Evolutionary conservation across 2,888 invertebrate genomes (phyloP).

Genomic region (Oithona nana): DNA sequence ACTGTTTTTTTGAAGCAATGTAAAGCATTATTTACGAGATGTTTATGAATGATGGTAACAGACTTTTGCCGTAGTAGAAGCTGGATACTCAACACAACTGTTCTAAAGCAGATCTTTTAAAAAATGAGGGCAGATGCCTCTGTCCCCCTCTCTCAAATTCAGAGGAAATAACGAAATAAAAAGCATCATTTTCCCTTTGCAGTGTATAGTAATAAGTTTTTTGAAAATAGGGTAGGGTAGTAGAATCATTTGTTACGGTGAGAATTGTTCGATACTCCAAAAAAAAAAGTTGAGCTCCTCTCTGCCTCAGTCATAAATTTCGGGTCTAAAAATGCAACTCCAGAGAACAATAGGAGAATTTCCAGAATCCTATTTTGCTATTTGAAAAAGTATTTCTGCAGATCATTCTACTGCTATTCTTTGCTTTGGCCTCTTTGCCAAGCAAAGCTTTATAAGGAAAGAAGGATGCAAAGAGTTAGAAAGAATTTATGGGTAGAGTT

Average conservation of each 20-base stretch:
- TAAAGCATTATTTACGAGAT: no score
- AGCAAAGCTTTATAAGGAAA: no score
- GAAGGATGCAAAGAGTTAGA: no score
- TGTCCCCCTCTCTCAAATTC: no score
- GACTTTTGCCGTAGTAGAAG: no score
- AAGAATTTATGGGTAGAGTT: no score
- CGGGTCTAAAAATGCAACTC: background rate
- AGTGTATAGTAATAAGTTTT: background rate
- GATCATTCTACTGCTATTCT: background rate
- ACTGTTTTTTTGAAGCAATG: no score
- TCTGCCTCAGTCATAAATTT: background rate
- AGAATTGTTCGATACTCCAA: background rate
- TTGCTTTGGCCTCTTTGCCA: no score
- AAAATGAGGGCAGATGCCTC: background rate
- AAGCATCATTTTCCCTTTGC: background rate
- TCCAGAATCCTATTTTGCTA: background rate
- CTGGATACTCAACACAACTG: no score
- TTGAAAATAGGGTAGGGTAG: background rate
- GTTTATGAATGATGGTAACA: no score
- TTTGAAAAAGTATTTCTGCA: background rate
- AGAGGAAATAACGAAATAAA: background rate
- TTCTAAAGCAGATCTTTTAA: no score
- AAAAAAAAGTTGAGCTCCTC: no score
- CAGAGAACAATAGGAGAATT: background rate
- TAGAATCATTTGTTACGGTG: background rate